Evolutionary conservation across 2,797 vertebrate species (phyloP).

Genomic region (Menidia menidia): DNA sequence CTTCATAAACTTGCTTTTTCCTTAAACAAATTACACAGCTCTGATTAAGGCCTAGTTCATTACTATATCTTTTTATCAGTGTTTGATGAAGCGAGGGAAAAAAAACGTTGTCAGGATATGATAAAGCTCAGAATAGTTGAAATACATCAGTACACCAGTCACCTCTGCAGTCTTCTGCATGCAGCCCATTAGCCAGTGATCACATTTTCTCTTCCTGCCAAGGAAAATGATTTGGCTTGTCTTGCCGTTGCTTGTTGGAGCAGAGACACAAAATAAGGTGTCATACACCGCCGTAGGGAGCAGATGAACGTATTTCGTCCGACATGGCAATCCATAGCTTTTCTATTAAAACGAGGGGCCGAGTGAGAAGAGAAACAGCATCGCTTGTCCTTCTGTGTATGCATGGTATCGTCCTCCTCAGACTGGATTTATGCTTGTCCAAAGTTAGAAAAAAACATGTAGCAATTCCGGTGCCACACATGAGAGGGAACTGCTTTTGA

Average conservation of each 20-base stretch:
- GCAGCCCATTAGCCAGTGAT: constrained; percentile 7
- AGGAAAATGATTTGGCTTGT: constrained; percentile 60
- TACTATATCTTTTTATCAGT: background rate
- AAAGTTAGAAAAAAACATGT: background rate
- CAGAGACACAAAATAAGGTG: constrained; percentile 59
- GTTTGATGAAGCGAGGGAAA: background rate
- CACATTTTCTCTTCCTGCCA: constrained; percentile 27
- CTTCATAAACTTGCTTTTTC: constrained; percentile 6
- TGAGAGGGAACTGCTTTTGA: constrained; percentile 18
- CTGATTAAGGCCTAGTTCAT: background rate
- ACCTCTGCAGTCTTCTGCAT: constrained; percentile 19
- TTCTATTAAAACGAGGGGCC: constrained; percentile 58
- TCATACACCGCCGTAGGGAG: constrained; percentile 34
- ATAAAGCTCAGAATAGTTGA: constrained; percentile 21
- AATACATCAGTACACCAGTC: constrained; percentile 18
- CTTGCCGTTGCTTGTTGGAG: constrained; percentile 34
- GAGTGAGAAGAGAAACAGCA: constrained; percentile 2
- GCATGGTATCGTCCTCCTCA: constrained; percentile 6
- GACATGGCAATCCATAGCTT: constrained; percentile 52
- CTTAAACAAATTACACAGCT: constrained; percentile 6
- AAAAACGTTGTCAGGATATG: constrained; percentile 6
- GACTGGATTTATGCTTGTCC: constrained; percentile 48
- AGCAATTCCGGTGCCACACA: constrained; percentile 19
- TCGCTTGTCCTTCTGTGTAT: constrained; percentile 2
- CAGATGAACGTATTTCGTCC: constrained; percentile 48